Base-by-base conservation (phyloP, 2,888 invertebrate species). In the Hololepta plana region DNA sequence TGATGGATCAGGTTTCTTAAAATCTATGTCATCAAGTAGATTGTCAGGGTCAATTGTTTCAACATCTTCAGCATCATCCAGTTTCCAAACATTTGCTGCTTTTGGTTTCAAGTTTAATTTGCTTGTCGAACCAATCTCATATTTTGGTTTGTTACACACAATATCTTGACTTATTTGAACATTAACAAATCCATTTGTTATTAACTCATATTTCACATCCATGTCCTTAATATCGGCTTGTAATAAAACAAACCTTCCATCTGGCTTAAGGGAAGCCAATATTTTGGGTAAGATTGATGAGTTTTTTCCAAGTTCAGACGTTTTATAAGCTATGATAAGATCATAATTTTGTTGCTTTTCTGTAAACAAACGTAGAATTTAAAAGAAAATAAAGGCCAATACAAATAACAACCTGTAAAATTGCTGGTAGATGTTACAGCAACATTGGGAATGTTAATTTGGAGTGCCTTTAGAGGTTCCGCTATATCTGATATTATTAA, bases 21-120 rank as follows among this genome's bases (percentile, higher is more conserved):
- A 64, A 53, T 96, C 95, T 32, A 76, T 76, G 42, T 85, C 88
- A 53, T 90, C 87, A 10, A 98, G 57, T 14, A 98, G 62, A 38
- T 77, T 72, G 52, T 90, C 80, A 32, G 82, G 79, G 54, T 95
- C 79, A 37, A 95, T 84, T 14, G 72, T 59, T 42, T 85, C 80
- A 32, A 71, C 65, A 26, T 56, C 56, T 43, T 82, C 77, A 32
- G 69, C 64, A 28, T 57, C 56, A 27, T 67, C 66, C 6, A 73
- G 50, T 50, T 80, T 81, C 87, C 90, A 90, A 2, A 77, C 66
- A 17, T 59, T 52, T 3, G 58, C 43, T 14, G 53, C 41, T 14
- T 54, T 44, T 27, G 54, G 43, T 13, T 45, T 43, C 34, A 63
- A 55, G 12, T 57, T 56, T 10, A 75, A 44, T 32, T 65, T 60